Conservation (phyloP, 2,113 vertebrate species). For the Seriola quinqueradiata region DNA sequence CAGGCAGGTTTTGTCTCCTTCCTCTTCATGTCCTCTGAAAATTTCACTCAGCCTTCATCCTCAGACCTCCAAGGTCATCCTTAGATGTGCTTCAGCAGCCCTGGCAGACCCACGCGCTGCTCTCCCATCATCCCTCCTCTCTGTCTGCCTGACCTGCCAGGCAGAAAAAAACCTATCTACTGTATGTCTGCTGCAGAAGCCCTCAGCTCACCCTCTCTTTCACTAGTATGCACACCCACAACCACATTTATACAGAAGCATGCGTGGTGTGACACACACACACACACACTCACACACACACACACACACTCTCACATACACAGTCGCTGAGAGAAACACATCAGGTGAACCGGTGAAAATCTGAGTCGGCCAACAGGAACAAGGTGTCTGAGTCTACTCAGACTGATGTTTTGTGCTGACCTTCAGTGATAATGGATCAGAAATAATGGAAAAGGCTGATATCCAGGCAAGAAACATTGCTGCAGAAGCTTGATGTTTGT, state of each 20-base stretch:
- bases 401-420: conserved; percentile 67
- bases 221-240: conserved; percentile 49
- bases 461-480: conserved; percentile 42
- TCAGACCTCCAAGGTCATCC: conserved; percentile 77
- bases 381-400: conserved; percentile 64
- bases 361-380: conserved; percentile 59
- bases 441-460: conserved; percentile 72
- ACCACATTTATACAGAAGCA: conserved; percentile 34
- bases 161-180: conserved; percentile 42
- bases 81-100: conserved; percentile 77
- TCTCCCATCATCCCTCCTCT: conserved; percentile 67
- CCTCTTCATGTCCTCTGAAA: conserved; percentile 68
- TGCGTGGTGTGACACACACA: not conserved
- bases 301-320: not conserved
- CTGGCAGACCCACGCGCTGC: conserved; percentile 64
- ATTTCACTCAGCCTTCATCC: conserved; percentile 71
- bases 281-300: not conserved
- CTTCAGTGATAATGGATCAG: conserved; percentile 74
- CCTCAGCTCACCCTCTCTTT: conserved; percentile 54
- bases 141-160: conserved; percentile 63
- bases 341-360: conserved; percentile 67
- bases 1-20: conserved; percentile 68
- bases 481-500: conserved; percentile 39
- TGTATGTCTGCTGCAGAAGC: conserved; percentile 59
- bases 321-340: conserved; percentile 47